These are phyloP conservation scores for Apistogramma diplotaenia DNA, from an alignment of 2,113 vertebrate species.

Conservation along the genomic window DNA sequence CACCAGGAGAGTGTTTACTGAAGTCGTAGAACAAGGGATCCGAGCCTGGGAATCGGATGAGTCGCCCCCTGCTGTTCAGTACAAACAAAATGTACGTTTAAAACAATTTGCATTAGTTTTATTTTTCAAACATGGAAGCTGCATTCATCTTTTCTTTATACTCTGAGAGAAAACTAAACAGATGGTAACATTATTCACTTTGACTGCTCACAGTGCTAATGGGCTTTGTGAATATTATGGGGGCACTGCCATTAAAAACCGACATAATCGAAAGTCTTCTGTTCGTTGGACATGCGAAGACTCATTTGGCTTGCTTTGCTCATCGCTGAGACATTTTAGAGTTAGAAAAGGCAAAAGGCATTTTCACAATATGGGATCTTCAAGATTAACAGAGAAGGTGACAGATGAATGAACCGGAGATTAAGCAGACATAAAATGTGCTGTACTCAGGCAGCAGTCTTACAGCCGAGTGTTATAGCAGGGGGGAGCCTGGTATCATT, in stretches of 20 bases:
- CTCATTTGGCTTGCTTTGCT: not conserved
- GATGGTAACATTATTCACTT: not conserved
- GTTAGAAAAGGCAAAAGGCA: not conserved
- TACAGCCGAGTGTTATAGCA: slow-evolving; percentile 7
- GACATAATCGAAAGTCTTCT: not conserved
- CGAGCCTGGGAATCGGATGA: too few relatives aligned
- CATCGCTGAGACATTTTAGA: not conserved
- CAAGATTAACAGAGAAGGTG: not conserved
- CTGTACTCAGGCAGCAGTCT: slow-evolving; percentile 9
- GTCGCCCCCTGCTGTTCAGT: not conserved
- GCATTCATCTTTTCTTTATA: not conserved
- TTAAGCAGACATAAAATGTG: slow-evolving; percentile 18
- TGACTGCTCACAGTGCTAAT: too few relatives aligned
- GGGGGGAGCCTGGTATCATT: slow-evolving; percentile 32
- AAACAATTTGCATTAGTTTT: not conserved
- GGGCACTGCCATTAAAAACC: too few relatives aligned
- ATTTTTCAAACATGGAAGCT: not conserved
- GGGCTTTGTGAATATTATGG: not conserved
- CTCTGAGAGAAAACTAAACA: not conserved
- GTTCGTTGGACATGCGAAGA: not conserved
- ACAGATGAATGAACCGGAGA: slow-evolving; percentile 14
- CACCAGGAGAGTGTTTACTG: not conserved
- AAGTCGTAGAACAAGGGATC: too few relatives aligned
- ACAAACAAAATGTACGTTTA: not conserved
- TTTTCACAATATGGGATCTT: not conserved